Evolutionary conservation across 1,140 invertebrate genomes (phyloP), one percentile per base, ranked within the genome.

Genomic region (Rhagoletis pomonella): DNA sequence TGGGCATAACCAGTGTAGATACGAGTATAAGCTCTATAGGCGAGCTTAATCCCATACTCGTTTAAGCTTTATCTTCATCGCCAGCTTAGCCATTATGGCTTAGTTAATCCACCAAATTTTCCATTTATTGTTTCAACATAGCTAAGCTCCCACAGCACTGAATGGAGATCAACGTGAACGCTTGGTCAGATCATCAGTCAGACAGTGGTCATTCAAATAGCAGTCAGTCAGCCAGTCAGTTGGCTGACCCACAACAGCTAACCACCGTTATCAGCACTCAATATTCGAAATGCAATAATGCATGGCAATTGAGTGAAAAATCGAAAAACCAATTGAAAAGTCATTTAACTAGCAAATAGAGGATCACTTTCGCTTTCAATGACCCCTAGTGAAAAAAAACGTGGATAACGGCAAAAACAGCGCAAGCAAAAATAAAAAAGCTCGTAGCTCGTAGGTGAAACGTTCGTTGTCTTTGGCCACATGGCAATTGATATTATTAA

Each of bases 361-460:
- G 67, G 67, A 73, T 73, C 67, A 73, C 67, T 73, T 73, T 73
- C 67, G 67, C 67, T 73, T 44, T 44, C 67, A 73, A 73, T 73
- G 67, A 73, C 42, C 67, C 67, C 67, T 44, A 47, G 44, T 44
- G 39, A 73, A 73, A 73, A 73, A 29, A 29, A 29, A 29, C 29
- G 29, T 29, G 29, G 29, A 29, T 29, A 29, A 3, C 60, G 12
- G 60, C 60, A 62, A n/a, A 67, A 67, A 29, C 1, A 6, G 39
- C 7, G 10, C 12, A 73, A 73, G 3, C 12, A 73, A 73, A 73
- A 62, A 62, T 17, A 6, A 73, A 17, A 6, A 9, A 14, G 0
- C 2, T 19, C 39, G 39, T 44, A 73, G 44, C 44, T 47, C 14
- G 50, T 55, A 55, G 50, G 10, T 55, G 50, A 2, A 55, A 5